Evolutionary conservation across 92 coral and sea anemone species (phyloP), one percentile per base, ranked within the genome.

Genomic region (Porites rus): DNA sequence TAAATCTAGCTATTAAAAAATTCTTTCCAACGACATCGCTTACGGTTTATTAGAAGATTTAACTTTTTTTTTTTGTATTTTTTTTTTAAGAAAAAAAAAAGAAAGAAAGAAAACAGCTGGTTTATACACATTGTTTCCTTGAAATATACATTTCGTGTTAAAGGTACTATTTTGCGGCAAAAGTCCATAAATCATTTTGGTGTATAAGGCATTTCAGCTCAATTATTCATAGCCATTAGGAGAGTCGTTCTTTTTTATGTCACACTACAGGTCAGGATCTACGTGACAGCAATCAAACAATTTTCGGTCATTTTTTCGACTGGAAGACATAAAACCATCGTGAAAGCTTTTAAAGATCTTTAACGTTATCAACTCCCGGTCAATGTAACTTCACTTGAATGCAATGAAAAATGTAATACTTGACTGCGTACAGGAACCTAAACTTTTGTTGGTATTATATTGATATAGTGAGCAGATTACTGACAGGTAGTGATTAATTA

Each of bases 401-500:
- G 62, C 13, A 10, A 10, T 28, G 75, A 21, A 31, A 10, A 80
- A 38, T 38, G 85, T 21, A 76, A 80, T 80, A 80, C 76, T 51
- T 18, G 24, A 46, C 24, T 14, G 58, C 76, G 58, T 6, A 38
- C 46, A 38, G 19, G 65, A 69, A 8, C 76, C 52, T 53, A 51
- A 68, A 31, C 76, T 80, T 21, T 46, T 80, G 65, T 80, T 56
- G 61, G 61, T 56, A 65, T 80, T 51, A 51, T 67, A 80, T 67
- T 80, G 75, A 69, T 24, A 31, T 31, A 21, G 46, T 67, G 58
- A 75, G 66, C 78, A 67, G 53, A 76, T 85, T 69, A 69, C 46
- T 76, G 82, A 66, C 88, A 66, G 65, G 66, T 61, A 69, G 64
- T 91, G 81, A 91, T 91, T 21, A 74, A 85, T 87, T 91, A 80